Evolutionary conservation across 2,113 vertebrate genomes (phyloP).

Genomic region (Prietella phreatophila): DNA sequence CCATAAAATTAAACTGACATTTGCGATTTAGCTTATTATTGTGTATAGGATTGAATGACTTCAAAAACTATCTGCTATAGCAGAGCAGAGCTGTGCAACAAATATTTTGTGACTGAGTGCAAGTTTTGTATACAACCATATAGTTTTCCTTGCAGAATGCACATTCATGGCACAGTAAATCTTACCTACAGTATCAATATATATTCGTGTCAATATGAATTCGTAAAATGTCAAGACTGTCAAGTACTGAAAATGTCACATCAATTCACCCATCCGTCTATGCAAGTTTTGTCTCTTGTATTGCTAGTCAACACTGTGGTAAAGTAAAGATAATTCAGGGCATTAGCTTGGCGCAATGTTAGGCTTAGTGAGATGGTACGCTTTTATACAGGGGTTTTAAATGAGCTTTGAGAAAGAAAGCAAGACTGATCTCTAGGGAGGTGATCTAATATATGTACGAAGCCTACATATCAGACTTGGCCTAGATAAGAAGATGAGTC

Average conservation of each 20-base stretch:
- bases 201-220: background rate
- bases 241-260: no score
- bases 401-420: slow-evolving; percentile 36
- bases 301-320: background rate
- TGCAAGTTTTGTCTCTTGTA: background rate
- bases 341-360: background rate
- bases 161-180: no score
- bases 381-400: slow-evolving; percentile 37
- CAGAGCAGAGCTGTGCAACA: no score
- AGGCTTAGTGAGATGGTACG: slow-evolving; percentile 16
- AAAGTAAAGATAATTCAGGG: slow-evolving; percentile 15
- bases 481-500: slow-evolving; percentile 51
- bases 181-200: background rate
- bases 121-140: no score
- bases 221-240: background rate
- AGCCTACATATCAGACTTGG: slow-evolving; percentile 54
- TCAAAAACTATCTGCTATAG: no score
- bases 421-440: slow-evolving; percentile 47
- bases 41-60: no score
- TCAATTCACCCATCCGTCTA: background rate
- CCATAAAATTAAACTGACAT: no score
- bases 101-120: no score
- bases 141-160: no score
- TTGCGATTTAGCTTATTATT: no score
- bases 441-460: slow-evolving; percentile 53